Evolutionary conservation across 1,140 invertebrate species (phyloP).

Genomic region (Conus betulinus): DNA sequence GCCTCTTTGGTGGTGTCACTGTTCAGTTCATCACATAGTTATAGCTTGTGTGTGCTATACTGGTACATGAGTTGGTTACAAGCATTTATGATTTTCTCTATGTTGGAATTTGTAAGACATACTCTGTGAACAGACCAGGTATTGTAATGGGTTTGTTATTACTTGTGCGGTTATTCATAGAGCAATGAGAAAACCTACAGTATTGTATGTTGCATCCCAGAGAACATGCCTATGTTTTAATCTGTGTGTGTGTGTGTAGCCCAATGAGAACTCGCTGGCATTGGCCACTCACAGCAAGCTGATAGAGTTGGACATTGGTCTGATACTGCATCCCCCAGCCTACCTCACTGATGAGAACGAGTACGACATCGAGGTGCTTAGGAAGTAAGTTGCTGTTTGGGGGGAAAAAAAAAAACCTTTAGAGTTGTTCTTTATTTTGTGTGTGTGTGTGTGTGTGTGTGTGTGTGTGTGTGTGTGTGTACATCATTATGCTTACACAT

Average conservation of each 20-base stretch:
- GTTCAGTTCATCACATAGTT: no score
- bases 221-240: not conserved
- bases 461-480: conserved; percentile 2
- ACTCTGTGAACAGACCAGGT: no score
- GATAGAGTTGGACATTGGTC: conserved; percentile 97
- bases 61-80: no score
- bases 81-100: no score
- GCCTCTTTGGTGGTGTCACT: no score
- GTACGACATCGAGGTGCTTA: conserved; percentile 92
- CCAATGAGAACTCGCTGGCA: conserved; percentile 86
- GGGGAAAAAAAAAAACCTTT: not conserved
- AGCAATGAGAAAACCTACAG: no score
- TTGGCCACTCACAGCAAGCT: conserved; percentile 96
- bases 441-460: not conserved
- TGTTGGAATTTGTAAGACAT: conserved; percentile 79
- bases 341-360: conserved; percentile 97
- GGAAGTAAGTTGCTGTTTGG: conserved; percentile 77
- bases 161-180: not conserved
- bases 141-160: not conserved
- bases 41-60: no score
- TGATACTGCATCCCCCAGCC: conserved; percentile 89
- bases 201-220: no score
- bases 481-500: not conserved
- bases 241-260: conserved; percentile 76
- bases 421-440: not conserved